Evolutionary conservation across 2,888 invertebrate species (phyloP).

Genomic region (Limnephilus rhombicus): DNA sequence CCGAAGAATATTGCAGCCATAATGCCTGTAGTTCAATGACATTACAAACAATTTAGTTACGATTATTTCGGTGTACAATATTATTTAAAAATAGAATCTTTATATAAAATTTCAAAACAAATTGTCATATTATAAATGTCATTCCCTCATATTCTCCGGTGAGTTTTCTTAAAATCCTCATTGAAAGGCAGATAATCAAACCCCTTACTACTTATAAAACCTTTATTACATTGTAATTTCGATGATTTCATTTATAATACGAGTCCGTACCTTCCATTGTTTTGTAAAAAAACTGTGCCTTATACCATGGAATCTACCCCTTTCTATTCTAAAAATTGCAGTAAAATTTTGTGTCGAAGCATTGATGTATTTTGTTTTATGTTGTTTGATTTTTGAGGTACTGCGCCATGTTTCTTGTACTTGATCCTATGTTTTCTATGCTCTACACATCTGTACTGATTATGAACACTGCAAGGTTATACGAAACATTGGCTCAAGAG

Average conservation of each 20-base stretch:
- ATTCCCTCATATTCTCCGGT: neutral
- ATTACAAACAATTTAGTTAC: neutral
- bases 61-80: neutral
- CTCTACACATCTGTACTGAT: neutral
- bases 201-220: neutral
- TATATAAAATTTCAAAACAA: neutral
- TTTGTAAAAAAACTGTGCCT: too few relatives aligned
- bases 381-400: neutral
- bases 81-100: neutral
- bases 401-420: neutral
- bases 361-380: neutral
- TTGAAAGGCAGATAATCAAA: neutral
- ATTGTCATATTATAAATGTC: neutral
- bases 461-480: neutral
- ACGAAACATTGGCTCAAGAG: neutral
- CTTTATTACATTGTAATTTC: neutral
- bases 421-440: neutral
- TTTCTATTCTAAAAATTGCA: neutral
- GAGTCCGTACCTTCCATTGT: neutral
- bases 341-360: neutral
- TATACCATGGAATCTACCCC: neutral
- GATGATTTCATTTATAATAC: neutral
- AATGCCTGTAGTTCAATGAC: neutral
- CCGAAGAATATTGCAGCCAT: neutral
- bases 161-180: neutral